These are phyloP conservation scores for Palythoa caribaeorum DNA, from an alignment of 92 coral and sea anemone genomes.

Conservation along the genomic window DNA sequence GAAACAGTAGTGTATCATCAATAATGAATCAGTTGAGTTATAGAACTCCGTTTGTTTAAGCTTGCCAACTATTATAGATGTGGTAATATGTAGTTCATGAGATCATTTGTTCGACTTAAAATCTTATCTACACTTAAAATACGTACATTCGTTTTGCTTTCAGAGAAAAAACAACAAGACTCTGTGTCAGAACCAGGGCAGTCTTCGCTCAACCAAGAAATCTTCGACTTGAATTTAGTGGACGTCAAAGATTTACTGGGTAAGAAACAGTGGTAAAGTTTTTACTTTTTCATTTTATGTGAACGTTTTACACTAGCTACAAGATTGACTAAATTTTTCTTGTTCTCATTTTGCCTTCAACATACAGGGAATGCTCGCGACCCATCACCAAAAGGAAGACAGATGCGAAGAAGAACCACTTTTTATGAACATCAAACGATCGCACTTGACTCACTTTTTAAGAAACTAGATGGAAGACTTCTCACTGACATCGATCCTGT, in stretches of 20 bases:
- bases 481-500: conserved; percentile 6
- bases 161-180: not conserved
- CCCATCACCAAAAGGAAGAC: not conserved
- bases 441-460: conserved; percentile 34
- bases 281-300: not conserved
- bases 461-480: conserved; percentile 18
- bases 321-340: not conserved
- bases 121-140: not conserved
- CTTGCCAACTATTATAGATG: too few species aligned
- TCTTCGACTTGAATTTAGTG: not conserved
- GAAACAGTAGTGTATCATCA: too few species aligned
- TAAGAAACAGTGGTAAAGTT: not conserved
- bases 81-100: too few species aligned
- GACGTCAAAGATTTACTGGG: not conserved
- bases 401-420: conserved; percentile 4
- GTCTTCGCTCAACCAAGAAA: not conserved
- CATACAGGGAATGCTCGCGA: not conserved
- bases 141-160: not conserved
- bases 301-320: not conserved
- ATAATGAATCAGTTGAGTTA: too few species aligned
- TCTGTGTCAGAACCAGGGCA: not conserved
- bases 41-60: too few species aligned
- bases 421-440: conserved; percentile 23
- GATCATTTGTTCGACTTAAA: too few species aligned
- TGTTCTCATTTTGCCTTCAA: not conserved